These are phyloP conservation scores for Xanthorhoe spadicearia DNA, from an alignment of 2,888 invertebrate species.

Conservation along the genomic window DNA sequence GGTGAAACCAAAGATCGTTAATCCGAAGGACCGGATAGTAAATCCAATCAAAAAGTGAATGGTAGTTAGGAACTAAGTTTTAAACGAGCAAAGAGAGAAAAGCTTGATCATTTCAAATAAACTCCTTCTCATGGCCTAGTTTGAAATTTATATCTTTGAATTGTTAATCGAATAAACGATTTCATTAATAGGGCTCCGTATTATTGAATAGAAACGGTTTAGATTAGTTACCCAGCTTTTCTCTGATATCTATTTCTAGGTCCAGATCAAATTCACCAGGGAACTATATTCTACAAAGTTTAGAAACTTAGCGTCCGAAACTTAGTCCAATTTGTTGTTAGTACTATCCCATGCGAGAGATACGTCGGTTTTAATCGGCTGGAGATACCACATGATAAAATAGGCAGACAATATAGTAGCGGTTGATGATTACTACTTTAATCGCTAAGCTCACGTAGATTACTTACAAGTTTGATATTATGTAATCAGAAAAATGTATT, in stretches of 20 bases:
- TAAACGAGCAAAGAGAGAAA: neutral
- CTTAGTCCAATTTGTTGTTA: conserved; percentile 4
- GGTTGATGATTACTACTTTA: no score
- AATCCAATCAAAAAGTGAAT: conserved; percentile 8
- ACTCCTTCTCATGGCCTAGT: neutral
- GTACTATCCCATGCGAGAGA: neutral
- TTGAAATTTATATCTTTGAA: no score
- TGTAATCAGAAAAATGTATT: no score
- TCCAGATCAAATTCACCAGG: neutral
- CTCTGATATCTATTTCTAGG: neutral
- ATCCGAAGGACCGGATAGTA: conserved; percentile 1
- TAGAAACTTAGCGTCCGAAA: neutral
- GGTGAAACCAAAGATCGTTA: conserved; percentile 5
- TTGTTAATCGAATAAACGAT: no score
- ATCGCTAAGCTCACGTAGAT: no score
- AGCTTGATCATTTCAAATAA: neutral
- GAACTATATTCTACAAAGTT: neutral
- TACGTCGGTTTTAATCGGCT: neutral
- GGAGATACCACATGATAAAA: neutral
- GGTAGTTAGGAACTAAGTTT: neutral
- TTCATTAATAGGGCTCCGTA: no score
- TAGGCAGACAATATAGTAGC: neutral
- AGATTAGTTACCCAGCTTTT: conserved; percentile 1
- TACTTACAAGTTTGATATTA: no score
- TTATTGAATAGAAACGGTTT: no score